phyloP scores from a whole-genome alignment of 1,140 invertebrate species.

The Cecropterus lyciades region DNA sequence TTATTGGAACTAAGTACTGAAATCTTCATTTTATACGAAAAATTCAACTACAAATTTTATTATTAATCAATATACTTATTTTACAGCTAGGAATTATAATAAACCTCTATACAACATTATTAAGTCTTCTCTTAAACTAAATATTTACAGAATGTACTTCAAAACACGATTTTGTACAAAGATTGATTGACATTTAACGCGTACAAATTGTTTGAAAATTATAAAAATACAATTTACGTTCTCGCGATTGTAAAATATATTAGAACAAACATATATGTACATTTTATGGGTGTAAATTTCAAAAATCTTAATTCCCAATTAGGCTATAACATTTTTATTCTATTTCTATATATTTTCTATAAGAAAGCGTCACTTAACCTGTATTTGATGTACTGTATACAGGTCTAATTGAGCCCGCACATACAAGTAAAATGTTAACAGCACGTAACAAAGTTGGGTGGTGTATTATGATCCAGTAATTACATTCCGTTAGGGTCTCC shows the following conservation, averaged over 20 bases:
- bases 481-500: too few species aligned
- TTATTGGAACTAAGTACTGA: conserved; percentile 27
- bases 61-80: not conserved
- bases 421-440: too few species aligned
- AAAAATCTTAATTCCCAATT: conserved; percentile 11
- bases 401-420: not conserved
- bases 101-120: conserved; percentile 27
- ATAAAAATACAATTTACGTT: conserved; percentile 26
- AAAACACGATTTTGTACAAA: conserved; percentile 22
- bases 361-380: not conserved
- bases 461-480: too few species aligned
- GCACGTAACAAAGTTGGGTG: too few species aligned
- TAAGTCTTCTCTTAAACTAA: conserved; percentile 10
- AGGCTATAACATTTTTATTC: conserved; percentile 19
- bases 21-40: conserved; percentile 30
- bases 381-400: not conserved
- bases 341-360: not conserved
- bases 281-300: conserved; percentile 9
- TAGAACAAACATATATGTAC: conserved; percentile 19
- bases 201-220: conserved; percentile 27
- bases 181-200: conserved; percentile 6
- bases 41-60: conserved; percentile 9
- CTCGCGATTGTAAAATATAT: conserved; percentile 6
- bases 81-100: conserved; percentile 14
- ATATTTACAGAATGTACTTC: conserved; percentile 21